Conservation (phyloP, 2,888 invertebrate genomes). For the Drosophila melanosoma region DNA sequence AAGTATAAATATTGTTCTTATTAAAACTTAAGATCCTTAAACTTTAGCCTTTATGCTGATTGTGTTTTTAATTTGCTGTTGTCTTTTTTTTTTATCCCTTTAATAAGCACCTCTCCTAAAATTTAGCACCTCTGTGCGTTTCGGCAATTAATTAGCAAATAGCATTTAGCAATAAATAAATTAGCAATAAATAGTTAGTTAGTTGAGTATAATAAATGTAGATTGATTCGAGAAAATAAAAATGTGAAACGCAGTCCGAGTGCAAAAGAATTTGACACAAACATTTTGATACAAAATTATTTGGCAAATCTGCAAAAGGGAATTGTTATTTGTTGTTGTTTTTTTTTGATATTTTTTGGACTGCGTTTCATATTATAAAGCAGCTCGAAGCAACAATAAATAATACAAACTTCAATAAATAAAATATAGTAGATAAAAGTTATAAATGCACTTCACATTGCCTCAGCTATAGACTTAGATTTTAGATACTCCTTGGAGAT, state of each 20-base stretch:
- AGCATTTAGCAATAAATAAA: conserved; percentile 58
- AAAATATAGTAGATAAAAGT: conserved; percentile 51
- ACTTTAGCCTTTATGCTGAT: conserved; percentile 37
- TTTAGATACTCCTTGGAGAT: conserved; percentile 58
- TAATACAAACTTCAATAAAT: conserved; percentile 56
- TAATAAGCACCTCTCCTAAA: conserved; percentile 57
- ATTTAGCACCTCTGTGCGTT: conserved; percentile 69
- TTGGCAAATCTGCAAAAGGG: conserved; percentile 66
- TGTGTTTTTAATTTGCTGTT: conserved; percentile 27
- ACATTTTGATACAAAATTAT: conserved; percentile 84
- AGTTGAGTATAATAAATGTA: conserved; percentile 59
- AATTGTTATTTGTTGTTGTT: conserved; percentile 2
- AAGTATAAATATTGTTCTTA: conserved; percentile 35
- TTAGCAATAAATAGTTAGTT: conserved; percentile 50
- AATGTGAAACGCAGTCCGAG: conserved; percentile 40
- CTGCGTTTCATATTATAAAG: conserved; percentile 33
- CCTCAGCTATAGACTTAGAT: conserved; percentile 64
- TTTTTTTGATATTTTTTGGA: background rate
- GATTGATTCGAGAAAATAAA: conserved; percentile 37
- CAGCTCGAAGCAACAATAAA: conserved; percentile 58
- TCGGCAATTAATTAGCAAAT: conserved; percentile 53
- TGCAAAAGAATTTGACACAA: conserved; percentile 67
- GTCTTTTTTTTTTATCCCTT: conserved; percentile 15
- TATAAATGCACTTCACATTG: conserved; percentile 71
- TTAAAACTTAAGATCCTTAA: conserved; percentile 48